phyloP scores from a whole-genome alignment of 2,888 invertebrate species.

The Nymphalis c-album region DNA sequence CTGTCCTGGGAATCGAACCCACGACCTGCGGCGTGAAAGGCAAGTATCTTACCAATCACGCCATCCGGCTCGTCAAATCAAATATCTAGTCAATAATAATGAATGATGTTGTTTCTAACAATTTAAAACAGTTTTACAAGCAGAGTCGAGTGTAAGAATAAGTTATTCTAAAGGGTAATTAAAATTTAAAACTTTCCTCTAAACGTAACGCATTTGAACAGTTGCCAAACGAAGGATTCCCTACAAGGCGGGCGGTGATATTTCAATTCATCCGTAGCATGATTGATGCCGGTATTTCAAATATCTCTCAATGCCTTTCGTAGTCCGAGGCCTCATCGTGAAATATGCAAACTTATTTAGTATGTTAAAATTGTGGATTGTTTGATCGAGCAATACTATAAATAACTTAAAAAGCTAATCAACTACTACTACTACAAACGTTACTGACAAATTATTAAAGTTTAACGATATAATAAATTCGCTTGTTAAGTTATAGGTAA shows the following conservation, averaged over 20 bases:
- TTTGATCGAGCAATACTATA: too few relatives aligned
- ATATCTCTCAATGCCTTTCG: constrained; percentile 29
- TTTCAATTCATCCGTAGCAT: constrained; percentile 29
- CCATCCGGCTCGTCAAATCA: too few relatives aligned
- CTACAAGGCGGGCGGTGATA: constrained; percentile 20
- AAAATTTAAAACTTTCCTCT: constrained; percentile 6
- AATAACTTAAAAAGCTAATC: too few relatives aligned
- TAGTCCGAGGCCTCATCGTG: background rate
- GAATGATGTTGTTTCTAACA: too few relatives aligned
- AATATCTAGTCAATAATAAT: too few relatives aligned
- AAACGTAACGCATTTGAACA: constrained; percentile 15
- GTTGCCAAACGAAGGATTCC: constrained; percentile 23
- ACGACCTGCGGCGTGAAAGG: too few relatives aligned
- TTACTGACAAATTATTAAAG: too few relatives aligned
- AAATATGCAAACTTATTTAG: background rate
- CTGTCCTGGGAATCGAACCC: too few relatives aligned
- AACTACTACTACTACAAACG: too few relatives aligned
- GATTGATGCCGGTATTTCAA: constrained; percentile 34
- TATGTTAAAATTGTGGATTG: background rate
- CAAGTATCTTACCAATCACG: too few relatives aligned
- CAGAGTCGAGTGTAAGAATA: background rate
- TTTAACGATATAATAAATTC: too few relatives aligned
- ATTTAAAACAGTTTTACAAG: background rate
- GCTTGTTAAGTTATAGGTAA: too few relatives aligned
- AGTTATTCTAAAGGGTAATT: background rate